Evolutionary conservation across 2,888 invertebrate genomes (phyloP), one percentile per base, ranked within the genome.

Genomic region (Stomorhina lunata): DNA sequence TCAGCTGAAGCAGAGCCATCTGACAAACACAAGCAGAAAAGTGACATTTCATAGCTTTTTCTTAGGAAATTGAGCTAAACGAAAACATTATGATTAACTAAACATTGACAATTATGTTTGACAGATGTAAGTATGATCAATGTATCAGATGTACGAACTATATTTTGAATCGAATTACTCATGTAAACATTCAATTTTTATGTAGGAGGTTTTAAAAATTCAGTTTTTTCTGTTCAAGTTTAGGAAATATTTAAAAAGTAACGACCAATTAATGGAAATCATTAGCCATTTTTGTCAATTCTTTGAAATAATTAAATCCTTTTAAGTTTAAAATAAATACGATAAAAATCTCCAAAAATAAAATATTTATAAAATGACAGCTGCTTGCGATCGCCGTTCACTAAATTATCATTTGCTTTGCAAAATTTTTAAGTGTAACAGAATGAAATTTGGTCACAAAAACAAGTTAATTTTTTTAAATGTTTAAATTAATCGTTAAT

Each of bases 21-120:
- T n/a, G n/a, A n/a, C n/a, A 69, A 78, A 61, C 69, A 69, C 69
- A 69, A 59, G 29, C 65, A 57, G 55, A 69, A 69, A 45, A 45
- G 4, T 77, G 69, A 53, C 53, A 63, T 22, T 63, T 29, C 22
- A 22, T 43, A 4, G 4, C 0, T 37, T 25, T 61, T 10, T 32
- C n/a, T n/a, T n/a, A n/a, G n/a, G n/a, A n/a, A n/a, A n/a, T n/a
- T n/a, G n/a, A n/a, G n/a, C n/a, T n/a, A n/a, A n/a, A n/a, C n/a
- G n/a, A n/a, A n/a, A n/a, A n/a, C n/a, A n/a, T n/a, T n/a, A n/a
- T n/a, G n/a, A n/a, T n/a, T n/a, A n/a, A n/a, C n/a, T n/a, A n/a
- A n/a, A n/a, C n/a, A n/a, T n/a, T 72, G 37, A 72, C 37, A 50
- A 10, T n/a, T 50, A 25, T 37, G 37, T 50, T 61, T 50, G 61